Evolutionary conservation across 2,888 invertebrate species (phyloP).

Genomic region (Listrodromus nycthemerus): DNA sequence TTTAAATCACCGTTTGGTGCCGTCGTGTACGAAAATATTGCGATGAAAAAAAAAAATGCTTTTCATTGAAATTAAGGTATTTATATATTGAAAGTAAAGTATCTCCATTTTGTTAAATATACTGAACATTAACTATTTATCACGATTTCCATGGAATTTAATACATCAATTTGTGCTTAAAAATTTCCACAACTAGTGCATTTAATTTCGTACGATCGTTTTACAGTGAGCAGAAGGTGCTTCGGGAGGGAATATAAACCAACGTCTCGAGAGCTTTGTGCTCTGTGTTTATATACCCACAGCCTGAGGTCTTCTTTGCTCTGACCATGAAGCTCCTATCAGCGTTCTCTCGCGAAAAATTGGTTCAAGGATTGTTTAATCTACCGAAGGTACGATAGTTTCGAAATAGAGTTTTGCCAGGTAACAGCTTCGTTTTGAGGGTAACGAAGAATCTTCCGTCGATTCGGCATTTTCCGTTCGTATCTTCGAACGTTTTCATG

Average conservation of each 20-base stretch:
- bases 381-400: constrained; percentile 7
- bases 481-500: background rate
- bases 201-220: no score
- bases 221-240: background rate
- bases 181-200: no score
- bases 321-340: constrained; percentile 28
- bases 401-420: background rate
- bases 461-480: background rate
- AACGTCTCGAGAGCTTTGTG: constrained; percentile 19
- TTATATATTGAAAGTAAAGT: no score
- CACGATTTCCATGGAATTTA: no score
- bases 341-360: constrained; percentile 25
- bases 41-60: no score
- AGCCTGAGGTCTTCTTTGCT: constrained; percentile 3
- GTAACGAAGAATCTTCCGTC: background rate
- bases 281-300: constrained; percentile 1
- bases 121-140: no score
- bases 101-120: no score
- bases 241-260: constrained; percentile 1
- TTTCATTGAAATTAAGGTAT: no score
- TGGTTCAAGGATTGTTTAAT: constrained; percentile 47
- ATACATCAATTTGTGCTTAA: no score
- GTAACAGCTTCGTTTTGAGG: background rate
- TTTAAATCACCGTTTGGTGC: no score
- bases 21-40: no score